A percentile compares a stretch with the other conserved stretches of the same genome.
Evolutionary conservation across 1,140 invertebrate species (phyloP).

Genomic region (fruit fly (Drosophila melanogaster)): Release_6_plus_ISO1_MT NT_033777.3:17528501-17529000

Average conservation of each 20-base stretch:
- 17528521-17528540: constrained; percentile 23
- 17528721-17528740: constrained; percentile 35
- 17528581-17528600: not conserved
- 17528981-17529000: too few species aligned
- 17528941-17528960: too few species aligned
- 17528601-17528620: not conserved
- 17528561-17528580: not conserved
- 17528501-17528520: constrained; percentile 45
- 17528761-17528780: constrained; percentile 72
- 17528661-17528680: constrained; percentile 54
- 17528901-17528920: too few species aligned
- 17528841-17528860: not conserved
- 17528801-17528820: constrained; percentile 47
- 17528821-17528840: constrained; percentile 6
- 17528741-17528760: constrained; percentile 35
- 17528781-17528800: constrained; percentile 56
- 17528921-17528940: too few species aligned
- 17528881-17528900: too few species aligned
- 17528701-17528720: constrained; percentile 46
- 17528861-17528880: too few species aligned
- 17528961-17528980: too few species aligned
- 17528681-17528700: constrained; percentile 58
- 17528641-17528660: constrained; percentile 27
- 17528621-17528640: constrained; percentile 19
- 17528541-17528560: constrained; percentile 3